These are phyloP conservation scores for Morbakka virulenta DNA, from an alignment of 30 jellyfish, hydroid and myxozoan genomes.

Conservation along the genomic window DNA sequence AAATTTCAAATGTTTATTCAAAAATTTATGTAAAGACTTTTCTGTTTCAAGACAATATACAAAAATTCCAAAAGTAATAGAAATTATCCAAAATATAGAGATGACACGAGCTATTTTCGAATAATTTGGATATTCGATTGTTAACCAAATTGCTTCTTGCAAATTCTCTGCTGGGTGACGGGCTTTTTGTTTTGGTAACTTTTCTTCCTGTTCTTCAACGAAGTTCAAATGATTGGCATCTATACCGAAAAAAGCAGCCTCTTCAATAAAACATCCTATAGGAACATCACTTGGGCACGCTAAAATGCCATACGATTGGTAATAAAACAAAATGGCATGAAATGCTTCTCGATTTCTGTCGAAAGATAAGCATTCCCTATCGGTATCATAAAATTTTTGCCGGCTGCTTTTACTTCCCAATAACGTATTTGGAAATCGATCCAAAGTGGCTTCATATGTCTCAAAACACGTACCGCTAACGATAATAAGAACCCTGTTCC, in stretches of 20 bases:
- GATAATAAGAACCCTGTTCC: constrained; percentile 24
- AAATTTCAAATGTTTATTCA: background rate
- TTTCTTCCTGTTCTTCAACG: background rate
- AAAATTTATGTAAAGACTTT: background rate
- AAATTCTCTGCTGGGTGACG: background rate
- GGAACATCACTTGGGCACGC: constrained; percentile 27
- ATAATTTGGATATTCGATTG: constrained; percentile 39
- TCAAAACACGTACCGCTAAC: constrained; percentile 46
- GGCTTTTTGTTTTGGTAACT: background rate
- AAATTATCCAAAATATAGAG: constrained; percentile 13
- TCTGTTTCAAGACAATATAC: constrained; percentile 49
- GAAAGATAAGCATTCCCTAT: background rate
- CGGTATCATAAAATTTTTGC: constrained; percentile 1
- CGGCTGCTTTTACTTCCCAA: constrained; percentile 30
- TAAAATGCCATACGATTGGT: constrained; percentile 59
- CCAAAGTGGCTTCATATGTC: constrained; percentile 22
- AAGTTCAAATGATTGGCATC: background rate
- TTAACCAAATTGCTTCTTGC: constrained; percentile 19
- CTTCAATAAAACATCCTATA: constrained; percentile 16
- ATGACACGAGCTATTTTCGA: constrained; percentile 26
- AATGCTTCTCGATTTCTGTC: constrained; percentile 41
- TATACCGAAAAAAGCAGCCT: constrained; percentile 19
- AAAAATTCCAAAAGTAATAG: constrained; percentile 16
- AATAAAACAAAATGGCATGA: constrained; percentile 28
- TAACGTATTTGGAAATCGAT: constrained; percentile 37